Base-by-base conservation (phyloP, 92 coral and sea anemone species). In the Phenganax stokvisi region DNA sequence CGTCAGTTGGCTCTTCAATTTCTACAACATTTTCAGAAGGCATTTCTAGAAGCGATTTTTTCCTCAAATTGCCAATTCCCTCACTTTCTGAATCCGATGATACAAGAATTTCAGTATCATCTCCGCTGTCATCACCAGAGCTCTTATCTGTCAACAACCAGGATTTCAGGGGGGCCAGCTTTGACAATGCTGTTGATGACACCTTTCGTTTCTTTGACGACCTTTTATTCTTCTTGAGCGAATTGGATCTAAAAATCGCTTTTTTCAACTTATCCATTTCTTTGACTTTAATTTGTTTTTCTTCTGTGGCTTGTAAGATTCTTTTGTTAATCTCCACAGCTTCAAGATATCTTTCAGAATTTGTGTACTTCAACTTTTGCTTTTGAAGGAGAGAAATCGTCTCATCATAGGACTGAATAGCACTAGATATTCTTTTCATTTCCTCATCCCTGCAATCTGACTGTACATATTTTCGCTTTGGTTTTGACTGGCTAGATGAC, bases 251-350 rank as follows among this genome's bases (percentile, higher is more conserved):
- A 44, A 84, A 12, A 56, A 58, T 59, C 25, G 72, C 84, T 76
- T 77, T 72, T 31, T 52, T 85, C 57, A 80, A 79, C 74, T 59
- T 44, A 17, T 79, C 72, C 80, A 87, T 72, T 74, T 83, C 89
- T 64, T 56, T 62, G 59, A 74, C 84, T 17, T 56, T 51, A 77
- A 68, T 71, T 56, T 71, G 66, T 64, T 51, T 83, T 29, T 78
- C 56, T 9, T 27, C 55, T 74, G 55, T 69, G 59, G 72, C 76
- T 73, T 86, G 86, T 16, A 83, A 57, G 58, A 87, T 84, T 73
- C 77, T 85, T 71, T 77, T 79, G 59, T 79, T 87, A 56, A 78
- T 87, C 25, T 84, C 85, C 47, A 80, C 89, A 54, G 89, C 89
- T 63, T 87, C 89, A 56, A 87, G 71, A 74, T 66, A 87, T 76